Percentiles rank a stretch among this genome's conserved stretches.
These are phyloP conservation scores for Fulmarus glacialis DNA, from an alignment of 2,113 vertebrate genomes.

Conservation along the genomic window DNA sequence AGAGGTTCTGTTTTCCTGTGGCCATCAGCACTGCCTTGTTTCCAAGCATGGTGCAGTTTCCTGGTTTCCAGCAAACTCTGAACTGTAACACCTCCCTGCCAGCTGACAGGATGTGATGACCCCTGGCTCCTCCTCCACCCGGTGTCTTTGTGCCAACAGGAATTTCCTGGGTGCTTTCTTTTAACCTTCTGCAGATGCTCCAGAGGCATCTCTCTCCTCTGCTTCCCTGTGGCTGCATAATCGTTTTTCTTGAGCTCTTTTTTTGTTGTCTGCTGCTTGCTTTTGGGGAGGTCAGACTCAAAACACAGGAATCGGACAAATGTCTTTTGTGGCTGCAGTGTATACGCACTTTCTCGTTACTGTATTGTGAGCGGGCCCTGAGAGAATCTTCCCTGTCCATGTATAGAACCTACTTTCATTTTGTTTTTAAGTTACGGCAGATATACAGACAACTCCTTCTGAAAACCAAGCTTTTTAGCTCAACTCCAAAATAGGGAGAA, in stretches of 20 bases:
- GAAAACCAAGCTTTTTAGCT: neutral
- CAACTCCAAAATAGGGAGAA: neutral
- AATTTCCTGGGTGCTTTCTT: neutral
- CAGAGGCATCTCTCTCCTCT: neutral
- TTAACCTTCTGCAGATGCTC: neutral
- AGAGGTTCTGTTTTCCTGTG: neutral
- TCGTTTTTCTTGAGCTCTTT: neutral
- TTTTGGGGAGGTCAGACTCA: neutral
- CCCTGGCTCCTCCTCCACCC: neutral
- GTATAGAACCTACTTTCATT: neutral
- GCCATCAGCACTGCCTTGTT: neutral
- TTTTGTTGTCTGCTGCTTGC: neutral
- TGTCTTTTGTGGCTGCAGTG: neutral
- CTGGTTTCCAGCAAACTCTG: neutral
- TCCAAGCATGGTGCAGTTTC: neutral
- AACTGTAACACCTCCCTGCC: neutral
- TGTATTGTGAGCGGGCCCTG: neutral
- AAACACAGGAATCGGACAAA: neutral
- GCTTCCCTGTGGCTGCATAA: neutral
- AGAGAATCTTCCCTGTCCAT: neutral
- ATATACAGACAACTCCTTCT: neutral
- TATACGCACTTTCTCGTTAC: neutral
- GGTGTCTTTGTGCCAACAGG: neutral
- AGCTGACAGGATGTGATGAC: neutral
- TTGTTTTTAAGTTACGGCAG: neutral